These are phyloP conservation scores for Megaleporinus macrocephalus DNA, from an alignment of 2,113 vertebrate genomes.

Conservation along the genomic window DNA sequence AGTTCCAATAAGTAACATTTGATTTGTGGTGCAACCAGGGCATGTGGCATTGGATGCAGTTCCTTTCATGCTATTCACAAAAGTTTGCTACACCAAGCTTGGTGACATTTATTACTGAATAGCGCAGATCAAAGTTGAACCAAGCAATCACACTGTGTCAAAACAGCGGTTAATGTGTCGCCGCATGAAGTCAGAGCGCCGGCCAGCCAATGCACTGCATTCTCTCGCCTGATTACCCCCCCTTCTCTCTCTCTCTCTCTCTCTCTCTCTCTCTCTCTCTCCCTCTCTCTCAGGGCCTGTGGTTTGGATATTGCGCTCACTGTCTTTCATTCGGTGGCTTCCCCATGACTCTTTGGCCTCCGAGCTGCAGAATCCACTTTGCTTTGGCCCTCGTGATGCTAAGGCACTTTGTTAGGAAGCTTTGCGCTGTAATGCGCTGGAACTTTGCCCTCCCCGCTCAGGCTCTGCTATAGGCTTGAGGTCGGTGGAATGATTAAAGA, in stretches of 20 bases:
- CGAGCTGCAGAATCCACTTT: neutral
- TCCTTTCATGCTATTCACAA: neutral
- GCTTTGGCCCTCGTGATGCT: neutral
- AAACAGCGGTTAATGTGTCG: conserved; percentile 24
- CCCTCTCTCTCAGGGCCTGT: neutral
- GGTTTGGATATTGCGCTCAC: neutral
- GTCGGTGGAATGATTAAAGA: conserved; percentile 1
- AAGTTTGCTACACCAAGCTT: neutral
- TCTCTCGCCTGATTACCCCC: conserved; percentile 11
- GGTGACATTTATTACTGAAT: conserved; percentile 1
- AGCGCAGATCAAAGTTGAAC: conserved; percentile 4
- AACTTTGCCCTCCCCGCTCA: neutral
- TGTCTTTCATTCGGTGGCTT: neutral
- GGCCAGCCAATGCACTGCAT: neutral
- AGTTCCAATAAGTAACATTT: neutral
- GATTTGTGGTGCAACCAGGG: neutral
- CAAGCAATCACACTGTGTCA: neutral
- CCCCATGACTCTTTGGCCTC: neutral
- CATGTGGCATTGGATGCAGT: neutral
- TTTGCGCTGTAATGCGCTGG: neutral
- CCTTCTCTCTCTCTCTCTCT: no score
- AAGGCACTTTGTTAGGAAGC: conserved; percentile 4
- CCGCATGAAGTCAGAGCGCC: neutral
- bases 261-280: no score
- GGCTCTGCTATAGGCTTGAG: neutral